Evolutionary conservation across 1,140 invertebrate genomes (phyloP).

Genomic region (Drosophila persimilis): DNA sequence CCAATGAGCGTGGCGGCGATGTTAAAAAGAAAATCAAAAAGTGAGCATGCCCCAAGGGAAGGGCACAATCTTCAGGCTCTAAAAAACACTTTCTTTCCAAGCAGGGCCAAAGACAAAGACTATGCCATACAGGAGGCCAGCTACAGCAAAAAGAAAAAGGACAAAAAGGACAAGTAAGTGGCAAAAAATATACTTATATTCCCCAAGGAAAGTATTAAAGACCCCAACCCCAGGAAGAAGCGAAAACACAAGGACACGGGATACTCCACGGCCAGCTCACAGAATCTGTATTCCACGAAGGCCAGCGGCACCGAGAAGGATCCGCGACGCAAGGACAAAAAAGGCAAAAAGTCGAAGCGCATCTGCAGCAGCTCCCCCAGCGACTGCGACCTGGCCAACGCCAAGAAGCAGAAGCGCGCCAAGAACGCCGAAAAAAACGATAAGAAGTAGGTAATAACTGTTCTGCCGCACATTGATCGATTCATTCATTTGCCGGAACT

Average conservation of each 20-base stretch:
- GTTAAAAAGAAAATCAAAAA: conserved; percentile 76
- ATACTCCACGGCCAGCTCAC: conserved; percentile 87
- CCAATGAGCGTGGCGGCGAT: conserved; percentile 79
- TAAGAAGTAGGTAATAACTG: conserved; percentile 66
- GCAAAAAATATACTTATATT: not conserved
- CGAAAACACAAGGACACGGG: conserved; percentile 86
- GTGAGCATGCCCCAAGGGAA: conserved; percentile 30
- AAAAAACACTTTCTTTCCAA: not conserved
- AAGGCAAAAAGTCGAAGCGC: conserved; percentile 73
- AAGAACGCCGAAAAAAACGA: conserved; percentile 73
- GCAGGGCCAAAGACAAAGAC: conserved; percentile 70
- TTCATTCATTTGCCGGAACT: not conserved
- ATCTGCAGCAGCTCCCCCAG: conserved; percentile 69
- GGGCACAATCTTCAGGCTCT: not conserved
- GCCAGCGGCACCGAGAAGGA: conserved; percentile 67
- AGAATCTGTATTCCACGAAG: conserved; percentile 82
- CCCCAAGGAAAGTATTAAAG: too few species aligned
- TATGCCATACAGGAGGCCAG: conserved; percentile 75
- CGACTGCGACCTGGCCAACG: conserved; percentile 62
- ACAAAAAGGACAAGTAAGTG: conserved; percentile 71
- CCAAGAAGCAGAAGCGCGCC: conserved; percentile 67
- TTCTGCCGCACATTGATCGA: not conserved
- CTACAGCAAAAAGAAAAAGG: conserved; percentile 69
- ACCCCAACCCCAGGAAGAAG: conserved; percentile 58
- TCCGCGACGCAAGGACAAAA: conserved; percentile 71